These are phyloP conservation scores for Acrocera orbiculus DNA, from an alignment of 2,888 invertebrate species.

Conservation along the genomic window DNA sequence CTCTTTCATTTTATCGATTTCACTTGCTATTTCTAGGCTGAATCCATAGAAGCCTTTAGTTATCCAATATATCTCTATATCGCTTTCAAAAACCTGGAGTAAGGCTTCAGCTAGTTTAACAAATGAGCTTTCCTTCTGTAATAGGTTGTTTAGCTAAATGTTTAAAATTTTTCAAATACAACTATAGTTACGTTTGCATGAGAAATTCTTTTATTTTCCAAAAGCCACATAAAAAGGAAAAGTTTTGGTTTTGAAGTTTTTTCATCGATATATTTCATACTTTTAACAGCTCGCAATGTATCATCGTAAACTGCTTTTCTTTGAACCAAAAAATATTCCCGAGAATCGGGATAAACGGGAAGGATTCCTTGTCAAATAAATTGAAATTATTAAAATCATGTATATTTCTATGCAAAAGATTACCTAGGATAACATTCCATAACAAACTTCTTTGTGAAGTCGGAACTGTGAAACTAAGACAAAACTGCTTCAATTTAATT, in stretches of 20 bases:
- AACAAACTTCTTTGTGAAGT: constrained; percentile 53
- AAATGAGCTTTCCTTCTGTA: constrained; percentile 38
- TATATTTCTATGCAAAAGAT: too few relatives aligned
- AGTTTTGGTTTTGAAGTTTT: constrained; percentile 46
- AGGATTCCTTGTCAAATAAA: constrained; percentile 48
- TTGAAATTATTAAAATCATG: too few relatives aligned
- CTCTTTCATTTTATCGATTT: constrained; percentile 47
- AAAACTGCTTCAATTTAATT: constrained; percentile 67
- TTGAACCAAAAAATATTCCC: constrained; percentile 56
- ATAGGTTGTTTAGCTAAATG: too few relatives aligned
- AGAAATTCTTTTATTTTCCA: constrained; percentile 52
- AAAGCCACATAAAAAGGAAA: constrained; percentile 63
- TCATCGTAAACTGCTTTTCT: constrained; percentile 59
- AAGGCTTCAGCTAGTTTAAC: constrained; percentile 50
- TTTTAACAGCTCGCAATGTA: constrained; percentile 47
- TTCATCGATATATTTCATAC: constrained; percentile 46
- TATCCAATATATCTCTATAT: constrained; percentile 70
- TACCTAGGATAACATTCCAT: constrained; percentile 74
- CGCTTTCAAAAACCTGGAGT: constrained; percentile 50
- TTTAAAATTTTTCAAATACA: constrained; percentile 11
- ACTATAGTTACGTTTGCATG: constrained; percentile 23
- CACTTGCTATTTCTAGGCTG: constrained; percentile 45
- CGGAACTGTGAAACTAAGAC: constrained; percentile 68
- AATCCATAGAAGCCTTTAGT: constrained; percentile 56
- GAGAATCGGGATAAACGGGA: constrained; percentile 58